Percentiles rank a stretch among this genome's conserved stretches.
phyloP scores from a whole-genome alignment of 2,797 vertebrate genomes.

The Sphenopsis melanotis region DNA sequence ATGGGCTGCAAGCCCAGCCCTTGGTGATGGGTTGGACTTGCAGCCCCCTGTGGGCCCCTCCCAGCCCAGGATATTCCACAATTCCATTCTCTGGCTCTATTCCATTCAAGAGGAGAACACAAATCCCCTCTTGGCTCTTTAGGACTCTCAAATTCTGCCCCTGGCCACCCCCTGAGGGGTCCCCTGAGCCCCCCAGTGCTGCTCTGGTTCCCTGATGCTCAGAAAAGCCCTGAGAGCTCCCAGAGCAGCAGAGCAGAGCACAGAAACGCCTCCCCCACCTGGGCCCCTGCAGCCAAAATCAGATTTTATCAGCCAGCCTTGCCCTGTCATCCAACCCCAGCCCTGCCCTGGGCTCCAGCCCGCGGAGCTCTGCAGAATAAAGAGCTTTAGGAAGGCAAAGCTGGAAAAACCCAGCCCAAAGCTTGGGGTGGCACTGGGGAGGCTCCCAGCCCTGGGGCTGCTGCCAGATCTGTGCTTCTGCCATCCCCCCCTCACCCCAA shows the following conservation, averaged over 20 bases:
- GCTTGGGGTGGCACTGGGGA: neutral
- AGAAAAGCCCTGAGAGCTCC: neutral
- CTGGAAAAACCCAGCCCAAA: neutral
- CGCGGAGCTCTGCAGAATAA: neutral
- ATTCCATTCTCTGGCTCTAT: neutral
- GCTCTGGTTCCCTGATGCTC: neutral
- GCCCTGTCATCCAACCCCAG: constrained; percentile 7
- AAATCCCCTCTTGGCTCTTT: neutral
- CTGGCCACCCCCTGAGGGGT: neutral
- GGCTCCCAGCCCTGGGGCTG: neutral
- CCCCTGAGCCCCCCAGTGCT: neutral
- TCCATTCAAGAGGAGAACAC: neutral
- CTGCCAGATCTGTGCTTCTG: neutral
- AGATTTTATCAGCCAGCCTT: constrained; percentile 43
- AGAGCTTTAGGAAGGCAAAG: neutral
- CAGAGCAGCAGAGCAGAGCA: neutral
- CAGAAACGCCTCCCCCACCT: neutral
- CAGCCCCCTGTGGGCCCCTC: neutral
- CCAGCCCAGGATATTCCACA: neutral
- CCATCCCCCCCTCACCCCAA: neutral
- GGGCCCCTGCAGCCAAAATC: constrained; percentile 7
- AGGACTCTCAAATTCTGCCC: neutral
- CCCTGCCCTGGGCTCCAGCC: neutral
- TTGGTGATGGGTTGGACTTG: neutral
- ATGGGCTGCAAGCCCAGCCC: neutral